phyloP scores from a whole-genome alignment of 2,888 invertebrate genomes.

The Cheilosia vulpina region DNA sequence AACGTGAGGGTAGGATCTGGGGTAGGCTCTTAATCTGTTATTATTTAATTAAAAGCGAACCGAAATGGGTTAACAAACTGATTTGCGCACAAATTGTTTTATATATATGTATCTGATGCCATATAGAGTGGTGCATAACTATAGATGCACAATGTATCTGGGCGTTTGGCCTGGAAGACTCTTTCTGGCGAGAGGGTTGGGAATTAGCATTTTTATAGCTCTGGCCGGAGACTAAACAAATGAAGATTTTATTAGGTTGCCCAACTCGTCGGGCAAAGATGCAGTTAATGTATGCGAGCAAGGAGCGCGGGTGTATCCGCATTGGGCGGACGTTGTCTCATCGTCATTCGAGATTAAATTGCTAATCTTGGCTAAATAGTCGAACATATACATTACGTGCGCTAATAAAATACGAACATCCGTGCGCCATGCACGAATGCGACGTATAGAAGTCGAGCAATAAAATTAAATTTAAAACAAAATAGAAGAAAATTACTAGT shows the following conservation, averaged over 20 bases:
- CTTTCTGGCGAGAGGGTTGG: not conserved
- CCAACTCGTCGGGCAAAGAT: slow-evolving; percentile 14
- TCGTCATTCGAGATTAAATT: slow-evolving; percentile 57
- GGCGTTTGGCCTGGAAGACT: not conserved
- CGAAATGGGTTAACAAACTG: slow-evolving; percentile 71
- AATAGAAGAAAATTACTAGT: not conserved
- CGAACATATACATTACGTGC: slow-evolving; percentile 22
- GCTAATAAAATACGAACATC: slow-evolving; percentile 45
- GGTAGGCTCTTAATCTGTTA: slow-evolving; percentile 70
- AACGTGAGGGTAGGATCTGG: slow-evolving; percentile 16
- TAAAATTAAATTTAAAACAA: slow-evolving; percentile 53
- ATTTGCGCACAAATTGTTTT: slow-evolving; percentile 69
- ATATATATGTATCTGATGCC: slow-evolving; percentile 46
- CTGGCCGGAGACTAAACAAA: slow-evolving; percentile 57
- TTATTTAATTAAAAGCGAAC: slow-evolving; percentile 72
- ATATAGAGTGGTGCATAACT: not conserved
- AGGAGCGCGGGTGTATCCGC: slow-evolving; percentile 19
- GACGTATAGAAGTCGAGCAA: slow-evolving; percentile 49
- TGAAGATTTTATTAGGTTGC: slow-evolving; percentile 44
- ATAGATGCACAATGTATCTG: not conserved
- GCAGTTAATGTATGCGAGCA: slow-evolving; percentile 24
- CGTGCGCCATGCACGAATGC: slow-evolving; percentile 28
- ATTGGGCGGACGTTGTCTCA: slow-evolving; percentile 47
- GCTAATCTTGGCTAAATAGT: slow-evolving; percentile 63
- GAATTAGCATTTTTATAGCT: slow-evolving; percentile 51